Evolutionary conservation across 2,888 invertebrate genomes (phyloP).

Genomic region (Drosophila suboccidentalis): DNA sequence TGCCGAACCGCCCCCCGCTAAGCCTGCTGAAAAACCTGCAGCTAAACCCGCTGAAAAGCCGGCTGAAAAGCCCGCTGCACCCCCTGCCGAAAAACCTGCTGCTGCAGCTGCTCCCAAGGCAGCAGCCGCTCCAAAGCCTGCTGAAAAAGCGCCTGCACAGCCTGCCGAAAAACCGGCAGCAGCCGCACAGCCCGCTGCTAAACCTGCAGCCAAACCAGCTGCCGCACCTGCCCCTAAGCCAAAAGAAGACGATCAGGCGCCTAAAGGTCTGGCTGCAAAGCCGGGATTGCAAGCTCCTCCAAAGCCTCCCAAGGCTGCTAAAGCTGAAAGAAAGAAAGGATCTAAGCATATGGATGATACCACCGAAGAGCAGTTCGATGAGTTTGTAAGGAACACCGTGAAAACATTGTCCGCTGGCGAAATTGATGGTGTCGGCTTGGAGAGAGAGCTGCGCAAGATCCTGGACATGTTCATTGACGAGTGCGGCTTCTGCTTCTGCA

Average conservation of each 20-base stretch:
- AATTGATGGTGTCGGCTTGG: slow-evolving; percentile 71
- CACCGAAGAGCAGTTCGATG: slow-evolving; percentile 59
- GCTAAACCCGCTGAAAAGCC: neutral
- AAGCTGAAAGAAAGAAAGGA: slow-evolving; percentile 11
- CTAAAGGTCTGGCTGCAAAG: slow-evolving; percentile 14
- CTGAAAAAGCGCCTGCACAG: neutral
- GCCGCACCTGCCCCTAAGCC: neutral
- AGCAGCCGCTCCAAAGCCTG: slow-evolving; percentile 3
- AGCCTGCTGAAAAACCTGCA: neutral
- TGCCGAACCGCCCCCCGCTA: slow-evolving; percentile 5
- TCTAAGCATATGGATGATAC: slow-evolving; percentile 31
- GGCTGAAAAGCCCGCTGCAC: neutral
- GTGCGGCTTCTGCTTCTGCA: slow-evolving; percentile 79
- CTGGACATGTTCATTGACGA: slow-evolving; percentile 79
- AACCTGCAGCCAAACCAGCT: neutral
- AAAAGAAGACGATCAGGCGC: neutral
- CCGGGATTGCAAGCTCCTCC: slow-evolving; percentile 1
- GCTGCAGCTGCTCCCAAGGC: neutral
- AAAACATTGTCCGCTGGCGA: slow-evolving; percentile 62
- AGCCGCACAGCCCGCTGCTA: slow-evolving; percentile 1
- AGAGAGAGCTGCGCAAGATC: slow-evolving; percentile 76
- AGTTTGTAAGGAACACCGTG: slow-evolving; percentile 70
- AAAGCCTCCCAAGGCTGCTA: neutral
- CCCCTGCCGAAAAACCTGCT: neutral
- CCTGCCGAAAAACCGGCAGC: slow-evolving; percentile 1